A percentile compares a stretch with the other conserved stretches of the same genome.
These are phyloP conservation scores for Hipparchia semele DNA, from an alignment of 2,888 invertebrate species.

Conservation along the genomic window DNA sequence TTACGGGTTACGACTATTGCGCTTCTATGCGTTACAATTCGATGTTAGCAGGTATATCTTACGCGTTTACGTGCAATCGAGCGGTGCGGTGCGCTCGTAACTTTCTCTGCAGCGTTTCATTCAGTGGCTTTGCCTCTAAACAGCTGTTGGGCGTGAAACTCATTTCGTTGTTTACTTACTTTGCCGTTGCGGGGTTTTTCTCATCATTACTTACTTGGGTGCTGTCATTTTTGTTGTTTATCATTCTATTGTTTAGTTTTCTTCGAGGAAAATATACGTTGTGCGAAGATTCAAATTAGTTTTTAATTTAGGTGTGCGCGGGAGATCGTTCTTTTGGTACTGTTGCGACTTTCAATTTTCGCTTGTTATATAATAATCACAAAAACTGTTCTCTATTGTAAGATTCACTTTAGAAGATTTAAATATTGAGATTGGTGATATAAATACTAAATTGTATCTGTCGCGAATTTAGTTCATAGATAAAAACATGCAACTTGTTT, in stretches of 20 bases:
- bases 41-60: background rate
- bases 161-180: slow-evolving; percentile 23
- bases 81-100: slow-evolving; percentile 11
- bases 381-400: background rate
- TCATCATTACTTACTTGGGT: background rate
- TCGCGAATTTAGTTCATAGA: too few species aligned
- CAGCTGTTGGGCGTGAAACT: slow-evolving; percentile 29
- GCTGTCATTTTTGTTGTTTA: slow-evolving; percentile 3
- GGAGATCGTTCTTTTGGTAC: background rate
- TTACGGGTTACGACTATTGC: too few species aligned
- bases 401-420: too few species aligned
- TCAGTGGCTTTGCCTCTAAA: slow-evolving; percentile 22
- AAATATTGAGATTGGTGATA: too few species aligned
- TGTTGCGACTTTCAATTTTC: background rate
- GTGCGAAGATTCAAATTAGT: background rate
- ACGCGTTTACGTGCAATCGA: slow-evolving; percentile 6
- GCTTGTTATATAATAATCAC: background rate
- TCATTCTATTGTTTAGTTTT: background rate
- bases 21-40: too few species aligned
- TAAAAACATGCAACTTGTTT: too few species aligned
- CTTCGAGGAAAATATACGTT: slow-evolving; percentile 1
- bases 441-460: too few species aligned
- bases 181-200: slow-evolving; percentile 2
- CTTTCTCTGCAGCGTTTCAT: slow-evolving; percentile 32
- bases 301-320: background rate